phyloP scores from a whole-genome alignment of 2,797 vertebrate species.

The Melopsittacus undulatus region DNA sequence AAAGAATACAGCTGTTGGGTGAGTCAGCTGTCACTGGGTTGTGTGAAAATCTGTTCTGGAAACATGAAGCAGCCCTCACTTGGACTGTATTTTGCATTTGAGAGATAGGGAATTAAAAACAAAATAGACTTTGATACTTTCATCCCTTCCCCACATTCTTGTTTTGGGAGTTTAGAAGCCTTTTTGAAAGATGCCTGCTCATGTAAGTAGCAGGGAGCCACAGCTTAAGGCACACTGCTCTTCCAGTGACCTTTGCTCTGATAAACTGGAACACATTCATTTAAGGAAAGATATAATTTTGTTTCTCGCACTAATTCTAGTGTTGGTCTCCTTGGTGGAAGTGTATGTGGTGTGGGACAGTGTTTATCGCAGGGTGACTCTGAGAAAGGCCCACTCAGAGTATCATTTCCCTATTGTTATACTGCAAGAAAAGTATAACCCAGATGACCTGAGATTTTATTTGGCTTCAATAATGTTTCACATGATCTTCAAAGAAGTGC shows the following conservation, averaged over 20 bases:
- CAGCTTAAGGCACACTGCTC: background rate
- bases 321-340: background rate
- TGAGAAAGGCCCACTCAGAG: background rate
- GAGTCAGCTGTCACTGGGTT: background rate
- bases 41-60: background rate
- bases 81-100: background rate
- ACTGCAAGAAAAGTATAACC: background rate
- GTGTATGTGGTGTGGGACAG: background rate
- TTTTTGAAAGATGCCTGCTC: background rate
- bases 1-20: constrained; percentile 14
- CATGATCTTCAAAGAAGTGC: background rate
- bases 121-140: background rate
- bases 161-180: background rate
- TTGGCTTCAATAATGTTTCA: background rate
- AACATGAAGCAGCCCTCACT: background rate
- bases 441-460: background rate
- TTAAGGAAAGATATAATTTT: constrained; percentile 35
- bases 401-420: background rate
- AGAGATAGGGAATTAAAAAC: background rate
- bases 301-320: constrained; percentile 5
- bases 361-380: background rate
- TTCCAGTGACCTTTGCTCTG: constrained; percentile 10
- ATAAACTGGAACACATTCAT: constrained; percentile 28
- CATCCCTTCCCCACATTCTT: background rate
- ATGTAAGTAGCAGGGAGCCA: background rate